Evolutionary conservation across 2,113 vertebrate species (phyloP), one percentile per base, ranked within the genome.

Genomic region (Osmerus eperlanus): DNA sequence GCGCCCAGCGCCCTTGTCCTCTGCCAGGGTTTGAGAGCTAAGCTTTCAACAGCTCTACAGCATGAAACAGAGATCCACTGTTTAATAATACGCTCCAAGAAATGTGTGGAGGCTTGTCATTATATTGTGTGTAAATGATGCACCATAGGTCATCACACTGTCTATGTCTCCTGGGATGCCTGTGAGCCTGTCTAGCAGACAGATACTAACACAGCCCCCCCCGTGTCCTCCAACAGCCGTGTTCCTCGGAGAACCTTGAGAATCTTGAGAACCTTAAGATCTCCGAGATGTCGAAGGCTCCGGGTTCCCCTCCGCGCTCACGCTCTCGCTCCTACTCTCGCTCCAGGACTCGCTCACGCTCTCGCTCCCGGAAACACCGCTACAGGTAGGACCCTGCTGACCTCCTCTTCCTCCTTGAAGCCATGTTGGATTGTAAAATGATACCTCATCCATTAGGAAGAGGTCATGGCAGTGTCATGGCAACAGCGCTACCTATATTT

Each of bases 321-420:
- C 92, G 93, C 3, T 97, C 97, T 73, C 93, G 94, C 81, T 98
- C 96, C 0, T 92, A 92, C 0, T 96, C 97, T 1, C 93, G 94
- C 4, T 97, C 96, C 15, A 93, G 96, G 0, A 97, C 97, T n/a
- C 96, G 95, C 85, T 94, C 96, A 0, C 95, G 97, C 1, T 99
- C 97, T 63, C 94, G 93, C 9, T 97, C 96, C 0, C 94, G 97
- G 25, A 99, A 99, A 12, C 96, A 95, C 71, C 94, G 96, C 0
- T 96, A 98, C 72, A 98, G 97, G 97, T 99, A 90, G 68, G 19
- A 1, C 2, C 62, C 29, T 12, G n/a, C 32, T n/a, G 25, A 4
- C 62, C 47, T 25, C 58, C 6, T n/a, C 54, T 41, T 7, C 68
- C 4, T 53, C 7, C 12, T 36, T 36, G 7, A 36, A 36, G 32